Percentiles rank a stretch among this genome's conserved stretches.
These are phyloP conservation scores for Huso huso DNA, from an alignment of 2,797 vertebrate genomes.

Conservation along the genomic window DNA sequence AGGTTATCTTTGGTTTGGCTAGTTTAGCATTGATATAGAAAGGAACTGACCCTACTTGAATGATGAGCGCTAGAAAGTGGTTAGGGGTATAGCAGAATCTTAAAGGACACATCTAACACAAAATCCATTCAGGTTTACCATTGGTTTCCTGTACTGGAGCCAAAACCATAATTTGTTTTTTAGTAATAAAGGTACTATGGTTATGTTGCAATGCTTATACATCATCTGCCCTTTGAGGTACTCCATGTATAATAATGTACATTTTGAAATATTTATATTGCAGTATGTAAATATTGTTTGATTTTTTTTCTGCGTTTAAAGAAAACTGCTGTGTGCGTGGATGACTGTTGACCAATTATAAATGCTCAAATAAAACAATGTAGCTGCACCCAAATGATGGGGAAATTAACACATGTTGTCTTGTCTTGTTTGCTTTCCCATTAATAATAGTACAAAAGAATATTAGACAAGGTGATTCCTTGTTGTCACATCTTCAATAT, in stretches of 20 bases:
- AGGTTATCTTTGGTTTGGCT: not conserved
- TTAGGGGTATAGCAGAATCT: no score
- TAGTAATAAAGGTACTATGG: conserved; percentile 54
- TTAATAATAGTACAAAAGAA: no score
- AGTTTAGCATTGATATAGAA: conserved; percentile 9
- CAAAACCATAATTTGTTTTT: conserved; percentile 23
- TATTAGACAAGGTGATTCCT: no score
- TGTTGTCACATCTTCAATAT: no score
- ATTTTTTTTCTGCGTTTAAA: conserved; percentile 42
- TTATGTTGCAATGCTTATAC: conserved; percentile 45
- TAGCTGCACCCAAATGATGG: conserved; percentile 49
- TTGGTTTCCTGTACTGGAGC: conserved; percentile 34
- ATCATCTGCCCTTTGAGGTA: conserved; percentile 57
- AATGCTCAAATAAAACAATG: conserved; percentile 70
- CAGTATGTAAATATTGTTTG: conserved; percentile 75
- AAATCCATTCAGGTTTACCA: conserved; percentile 41
- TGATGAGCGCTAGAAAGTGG: no score
- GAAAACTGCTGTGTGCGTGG: conserved; percentile 66
- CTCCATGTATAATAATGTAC: conserved; percentile 78
- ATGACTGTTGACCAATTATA: conserved; percentile 69
- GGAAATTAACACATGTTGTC: conserved; percentile 38
- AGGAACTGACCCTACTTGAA: no score
- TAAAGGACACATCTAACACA: conserved; percentile 26
- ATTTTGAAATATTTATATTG: conserved; percentile 82
- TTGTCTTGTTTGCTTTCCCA: conserved; percentile 4